A percentile compares a stretch with the other conserved stretches of the same genome.
Conservation (phyloP, 2,797 vertebrate genomes). For the Threskiornis aethiopicus region DNA sequence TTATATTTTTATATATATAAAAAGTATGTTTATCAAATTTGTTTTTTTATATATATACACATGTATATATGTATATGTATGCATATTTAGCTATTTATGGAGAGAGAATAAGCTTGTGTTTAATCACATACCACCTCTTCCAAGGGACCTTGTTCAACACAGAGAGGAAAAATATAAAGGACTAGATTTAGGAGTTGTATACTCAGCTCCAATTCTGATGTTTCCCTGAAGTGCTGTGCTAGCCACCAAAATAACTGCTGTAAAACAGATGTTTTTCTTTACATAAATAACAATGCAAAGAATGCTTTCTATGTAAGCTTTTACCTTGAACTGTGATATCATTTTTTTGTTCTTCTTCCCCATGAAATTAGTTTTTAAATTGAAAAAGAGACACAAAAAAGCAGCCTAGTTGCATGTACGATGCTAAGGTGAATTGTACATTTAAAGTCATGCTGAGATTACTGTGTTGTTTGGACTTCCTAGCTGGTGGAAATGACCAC, state of each 20-base stretch:
- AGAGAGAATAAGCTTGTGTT: background rate
- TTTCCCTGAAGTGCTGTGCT: background rate
- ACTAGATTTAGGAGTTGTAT: background rate
- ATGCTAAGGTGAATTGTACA: background rate
- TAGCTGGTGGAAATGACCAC: background rate
- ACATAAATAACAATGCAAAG: background rate
- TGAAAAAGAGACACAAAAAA: background rate
- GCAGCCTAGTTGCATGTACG: background rate
- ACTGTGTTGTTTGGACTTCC: background rate
- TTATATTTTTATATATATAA: background rate
- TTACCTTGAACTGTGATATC: background rate
- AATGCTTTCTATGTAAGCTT: background rate
- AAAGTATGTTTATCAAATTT: background rate
- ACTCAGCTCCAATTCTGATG: background rate
- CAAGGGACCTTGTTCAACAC: background rate
- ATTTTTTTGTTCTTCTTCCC: background rate
- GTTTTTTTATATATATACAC: rapidly evolving
- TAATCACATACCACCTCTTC: background rate
- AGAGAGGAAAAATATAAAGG: background rate
- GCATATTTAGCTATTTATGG: background rate
- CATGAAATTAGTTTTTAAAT: background rate
- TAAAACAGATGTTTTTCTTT: background rate
- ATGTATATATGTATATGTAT: no score
- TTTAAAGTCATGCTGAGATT: background rate
- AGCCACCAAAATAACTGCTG: background rate